Base-by-base conservation (phyloP, 2,888 invertebrate genomes). In the Tenthredo livida region DNA sequence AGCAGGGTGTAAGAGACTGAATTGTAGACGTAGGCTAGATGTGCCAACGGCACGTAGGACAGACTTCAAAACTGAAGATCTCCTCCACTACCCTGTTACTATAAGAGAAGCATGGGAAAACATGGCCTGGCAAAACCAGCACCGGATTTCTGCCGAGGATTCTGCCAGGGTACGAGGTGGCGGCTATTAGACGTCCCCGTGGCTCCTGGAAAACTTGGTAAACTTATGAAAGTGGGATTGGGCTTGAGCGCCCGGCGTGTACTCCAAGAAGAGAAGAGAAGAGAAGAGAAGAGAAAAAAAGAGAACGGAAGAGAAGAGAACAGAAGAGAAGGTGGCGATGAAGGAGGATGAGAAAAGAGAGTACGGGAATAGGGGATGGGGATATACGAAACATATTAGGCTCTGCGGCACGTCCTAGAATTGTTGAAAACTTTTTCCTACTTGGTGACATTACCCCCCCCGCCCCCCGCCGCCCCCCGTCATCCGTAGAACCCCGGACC, bases 161-260 rank as follows among this genome's bases (percentile, higher is more conserved):
- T 67, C 43, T 65, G 65, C 67, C 54, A 73, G 84, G 86, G 84
- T 75, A 85, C 86, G 88, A 86, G 85, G 82, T 87, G 86, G 78
- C 86, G 87, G 89, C 90, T 90, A 91, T 92, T 90, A 91, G 90
- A 90, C 88, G 89, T 88, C 88, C 88, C 89, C n/a, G n/a, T 89
- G 87, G 90, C 89, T 89, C 88, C 88, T 88, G 89, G 87, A 87
- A 90, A 92, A 92, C 89, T 92, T 90, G 87, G 86, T 86, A 86
- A 91, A 92, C 90, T 92, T 91, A 91, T 91, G 90, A 90, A 91
- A 92, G 90, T 90, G 86, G 90, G 87, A 91, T 92, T 91, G 91
- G 89, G 88, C 89, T 89, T 87, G 89, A 89, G 87, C 87, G 88
- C 85, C 88, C 86, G 80, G 54, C 86, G 77, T 84, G 85, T 73